Evolutionary conservation across 2,888 invertebrate species (phyloP).

Genomic region (Seira ritae): DNA sequence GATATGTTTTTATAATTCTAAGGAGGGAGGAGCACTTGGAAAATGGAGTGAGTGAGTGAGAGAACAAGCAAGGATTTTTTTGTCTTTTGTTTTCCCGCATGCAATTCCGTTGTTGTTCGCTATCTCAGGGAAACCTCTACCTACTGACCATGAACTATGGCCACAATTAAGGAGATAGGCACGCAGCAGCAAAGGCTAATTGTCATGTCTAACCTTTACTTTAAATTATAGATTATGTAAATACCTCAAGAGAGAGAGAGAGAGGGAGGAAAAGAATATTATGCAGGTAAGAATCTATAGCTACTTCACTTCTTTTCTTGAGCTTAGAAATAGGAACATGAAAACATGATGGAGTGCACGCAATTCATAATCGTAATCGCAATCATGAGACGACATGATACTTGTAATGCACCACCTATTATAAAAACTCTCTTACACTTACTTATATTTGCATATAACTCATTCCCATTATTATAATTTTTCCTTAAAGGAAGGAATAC

Average conservation of each 20-base stretch:
- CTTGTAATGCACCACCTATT: background rate
- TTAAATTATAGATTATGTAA: slow-evolving; percentile 58
- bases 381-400: background rate
- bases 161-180: slow-evolving; percentile 3
- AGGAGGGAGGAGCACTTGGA: background rate
- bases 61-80: slow-evolving; percentile 4
- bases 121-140: slow-evolving; percentile 58
- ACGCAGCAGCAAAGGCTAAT: slow-evolving; percentile 48
- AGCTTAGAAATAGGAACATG: slow-evolving; percentile 33
- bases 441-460: background rate
- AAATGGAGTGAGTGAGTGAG: background rate
- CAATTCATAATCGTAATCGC: slow-evolving; percentile 7
- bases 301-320: too few species aligned
- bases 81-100: slow-evolving; percentile 11
- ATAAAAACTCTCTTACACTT: background rate
- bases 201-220: slow-evolving; percentile 63
- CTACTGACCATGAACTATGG: slow-evolving; percentile 65
- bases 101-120: slow-evolving; percentile 4
- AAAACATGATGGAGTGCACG: slow-evolving; percentile 35
- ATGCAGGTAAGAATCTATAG: too few species aligned
- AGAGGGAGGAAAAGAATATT: too few species aligned
- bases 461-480: too few species aligned
- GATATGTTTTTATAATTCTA: background rate
- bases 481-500: slow-evolving; percentile 34
- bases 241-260: slow-evolving; percentile 35